Base-by-base conservation (phyloP, 2,113 vertebrate genomes). In the Microtus oregoni region DNA sequence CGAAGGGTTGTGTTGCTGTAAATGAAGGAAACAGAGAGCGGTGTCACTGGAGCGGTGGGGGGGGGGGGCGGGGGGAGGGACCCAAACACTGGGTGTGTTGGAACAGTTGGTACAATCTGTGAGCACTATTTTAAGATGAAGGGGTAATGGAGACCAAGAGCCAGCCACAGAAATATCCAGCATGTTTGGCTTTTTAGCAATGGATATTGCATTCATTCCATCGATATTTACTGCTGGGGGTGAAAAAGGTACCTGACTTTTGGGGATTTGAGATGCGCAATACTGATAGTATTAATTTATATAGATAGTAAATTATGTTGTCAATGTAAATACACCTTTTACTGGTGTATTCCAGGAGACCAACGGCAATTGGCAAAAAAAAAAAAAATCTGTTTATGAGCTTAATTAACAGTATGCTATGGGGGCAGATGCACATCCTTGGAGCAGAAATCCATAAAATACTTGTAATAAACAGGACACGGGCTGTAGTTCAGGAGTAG, bases 1-100 rank as follows among this genome's bases (percentile, higher is more conserved):
- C 15, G 63, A 32, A 79, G 89, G 4, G 65, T 19, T 67, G 38
- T 81, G 70, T 38, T 93, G 85, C 97, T 98, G 95, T 44, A 94
- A 96, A 73, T 77, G 17, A 90, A 90, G 52, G 86, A 85, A 76
- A 72, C 1, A 28, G 24, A 13, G 9, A 61, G 47, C 28, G 28
- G 55, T 15, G 17, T 92, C 68, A 89, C 50, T 50, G 26, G 72
- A 44, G 38, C 41, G 22, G 30, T n/a, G n/a, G n/a, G n/a, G n/a
- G n/a, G n/a, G n/a, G n/a, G n/a, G n/a, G n/a, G n/a, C n/a, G n/a
- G n/a, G n/a, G n/a, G n/a, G n/a, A n/a, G n/a, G 67, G 65, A 67
- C 2, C 3, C 5, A 65, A 26, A 1, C 4, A 2, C 26, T 17
- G 9, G 26, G 32, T 70, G 87, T 63, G 20, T 9, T 41, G 35